Evolutionary conservation across 2,888 invertebrate genomes (phyloP).

Genomic region (Syrphus vitripennis): DNA sequence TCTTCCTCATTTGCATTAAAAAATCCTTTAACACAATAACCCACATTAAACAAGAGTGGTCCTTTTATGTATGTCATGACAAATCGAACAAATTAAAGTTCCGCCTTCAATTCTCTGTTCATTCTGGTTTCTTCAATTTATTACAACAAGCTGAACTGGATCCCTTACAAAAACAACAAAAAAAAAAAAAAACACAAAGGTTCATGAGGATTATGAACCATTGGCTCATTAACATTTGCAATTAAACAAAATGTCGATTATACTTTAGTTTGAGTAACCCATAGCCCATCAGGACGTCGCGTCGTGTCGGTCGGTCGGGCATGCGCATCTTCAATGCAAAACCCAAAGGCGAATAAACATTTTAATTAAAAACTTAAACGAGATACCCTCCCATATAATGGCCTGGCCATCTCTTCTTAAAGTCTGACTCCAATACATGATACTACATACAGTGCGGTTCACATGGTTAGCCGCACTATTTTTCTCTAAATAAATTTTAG

Average conservation of each 20-base stretch:
- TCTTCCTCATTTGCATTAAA: slow-evolving; percentile 12
- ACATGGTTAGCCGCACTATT: not conserved
- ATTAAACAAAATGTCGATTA: slow-evolving; percentile 63
- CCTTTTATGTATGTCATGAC: slow-evolving; percentile 22
- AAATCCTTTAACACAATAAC: slow-evolving; percentile 38
- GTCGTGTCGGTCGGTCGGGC: no score
- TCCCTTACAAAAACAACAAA: not conserved
- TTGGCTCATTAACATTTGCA: slow-evolving; percentile 60
- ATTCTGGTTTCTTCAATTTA: slow-evolving; percentile 50
- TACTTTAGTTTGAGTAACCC: not conserved
- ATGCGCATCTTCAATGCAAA: slow-evolving; percentile 13
- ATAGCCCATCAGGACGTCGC: not conserved
- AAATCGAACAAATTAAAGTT: slow-evolving; percentile 52
- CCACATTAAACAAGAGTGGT: slow-evolving; percentile 13
- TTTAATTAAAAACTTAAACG: slow-evolving; percentile 68
- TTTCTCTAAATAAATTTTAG: no score
- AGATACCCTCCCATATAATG: slow-evolving; percentile 51
- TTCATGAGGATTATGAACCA: slow-evolving; percentile 31
- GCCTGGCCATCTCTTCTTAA: not conserved
- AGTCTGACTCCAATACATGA: not conserved
- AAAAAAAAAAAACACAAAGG: not conserved
- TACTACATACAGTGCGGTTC: not conserved
- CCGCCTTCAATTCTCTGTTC: slow-evolving; percentile 28
- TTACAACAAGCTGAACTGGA: not conserved
- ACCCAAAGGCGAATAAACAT: slow-evolving; percentile 64